Evolutionary conservation across 2,888 invertebrate species (phyloP), one percentile per base, ranked within the genome.

Genomic region (Busseola fusca): DNA sequence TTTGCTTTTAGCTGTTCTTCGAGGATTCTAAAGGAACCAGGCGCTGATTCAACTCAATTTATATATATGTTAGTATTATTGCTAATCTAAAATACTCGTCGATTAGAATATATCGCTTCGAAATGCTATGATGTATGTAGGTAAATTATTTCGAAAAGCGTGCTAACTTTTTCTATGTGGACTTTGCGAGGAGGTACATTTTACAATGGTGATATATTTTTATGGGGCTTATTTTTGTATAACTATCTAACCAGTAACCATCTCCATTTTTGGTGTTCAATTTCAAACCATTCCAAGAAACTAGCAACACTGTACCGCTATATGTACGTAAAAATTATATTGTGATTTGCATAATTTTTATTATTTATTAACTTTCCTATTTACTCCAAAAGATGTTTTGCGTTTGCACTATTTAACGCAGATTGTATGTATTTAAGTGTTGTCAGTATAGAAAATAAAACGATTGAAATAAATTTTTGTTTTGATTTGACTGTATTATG

Each of bases 231-330:
- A 81, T 84, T 84, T 85, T 86, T 87, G 60, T 86, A 77, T 81
- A 79, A 81, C 73, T 80, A 80, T 80, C 71, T 78, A 83, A 83
- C 85, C 82, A 80, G 69, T 78, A 83, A 82, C 85, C 81, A 80
- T 82, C 76, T 85, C 76, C 72, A 87, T 75, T 87, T 87, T 87
- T 83, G 84, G 84, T 87, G 86, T 89, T 87, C 80, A 87, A 84
- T 89, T 88, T 87, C 82, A 87, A 91, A 90, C 87, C 93, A 93
- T 93, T 93, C 93, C 93, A 93, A 85, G 76, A 84, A 84, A 77
- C 80, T 79, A 82, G 79, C 81, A 76, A 78, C 69, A 67, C 72
- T 82, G 67, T 81, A 76, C 72, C 69, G 80, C 72, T 74, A 69
- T 77, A 58, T 52, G 56, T 52, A 76, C 63, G 72, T 81, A 66